These are phyloP conservation scores for Chromobotia macracanthus DNA, from an alignment of 2,797 vertebrate genomes.

Conservation along the genomic window DNA sequence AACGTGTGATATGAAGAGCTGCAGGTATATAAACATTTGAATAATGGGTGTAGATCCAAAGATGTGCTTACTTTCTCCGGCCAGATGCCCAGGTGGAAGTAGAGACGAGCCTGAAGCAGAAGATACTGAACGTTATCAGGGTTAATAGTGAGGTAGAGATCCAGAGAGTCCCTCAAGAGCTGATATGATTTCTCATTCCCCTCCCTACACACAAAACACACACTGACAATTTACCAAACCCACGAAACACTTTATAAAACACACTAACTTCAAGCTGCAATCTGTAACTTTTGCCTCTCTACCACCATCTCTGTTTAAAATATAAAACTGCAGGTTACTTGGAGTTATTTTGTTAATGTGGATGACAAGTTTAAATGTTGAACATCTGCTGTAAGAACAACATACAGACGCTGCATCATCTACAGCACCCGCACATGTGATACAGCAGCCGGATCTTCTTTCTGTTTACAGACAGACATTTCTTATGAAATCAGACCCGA, in stretches of 20 bases:
- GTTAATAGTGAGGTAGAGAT: constrained; percentile 96
- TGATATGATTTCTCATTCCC: constrained; percentile 97
- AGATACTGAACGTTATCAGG: constrained; percentile 97
- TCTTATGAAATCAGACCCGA: too few relatives aligned
- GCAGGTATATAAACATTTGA: not conserved
- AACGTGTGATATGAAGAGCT: not conserved
- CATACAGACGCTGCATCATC: too few relatives aligned
- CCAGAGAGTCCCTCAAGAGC: constrained; percentile 93
- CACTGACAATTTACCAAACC: not conserved
- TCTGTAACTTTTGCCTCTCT: too few relatives aligned
- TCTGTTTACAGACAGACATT: too few relatives aligned
- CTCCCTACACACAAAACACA: constrained; percentile 77
- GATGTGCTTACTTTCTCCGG: constrained; percentile 90
- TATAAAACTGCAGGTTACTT: too few relatives aligned
- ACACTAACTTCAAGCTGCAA: too few relatives aligned
- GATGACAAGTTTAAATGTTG: too few relatives aligned
- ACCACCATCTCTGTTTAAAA: too few relatives aligned
- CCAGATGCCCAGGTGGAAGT: constrained; percentile 99
- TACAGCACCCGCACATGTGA: too few relatives aligned
- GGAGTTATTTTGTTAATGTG: too few relatives aligned
- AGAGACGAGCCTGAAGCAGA: constrained; percentile 93
- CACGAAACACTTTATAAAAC: not conserved
- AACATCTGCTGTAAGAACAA: too few relatives aligned
- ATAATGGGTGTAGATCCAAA: not conserved
- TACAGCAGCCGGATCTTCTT: too few relatives aligned